Evolutionary conservation across 2,113 vertebrate species (phyloP).

Genomic region (Ceyx cyanopectus): DNA sequence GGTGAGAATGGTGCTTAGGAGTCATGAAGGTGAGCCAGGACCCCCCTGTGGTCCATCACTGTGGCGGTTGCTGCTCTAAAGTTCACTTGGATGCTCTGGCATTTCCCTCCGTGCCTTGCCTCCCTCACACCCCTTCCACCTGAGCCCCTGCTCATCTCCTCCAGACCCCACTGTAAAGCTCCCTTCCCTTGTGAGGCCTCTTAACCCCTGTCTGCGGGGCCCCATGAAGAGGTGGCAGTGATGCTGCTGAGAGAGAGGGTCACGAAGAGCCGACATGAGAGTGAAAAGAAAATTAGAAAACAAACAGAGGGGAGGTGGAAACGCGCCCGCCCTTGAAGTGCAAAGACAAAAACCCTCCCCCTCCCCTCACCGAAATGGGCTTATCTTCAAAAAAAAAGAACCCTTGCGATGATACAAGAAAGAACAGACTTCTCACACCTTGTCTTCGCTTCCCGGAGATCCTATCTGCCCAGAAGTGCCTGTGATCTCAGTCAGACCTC

Average conservation of each 20-base stretch:
- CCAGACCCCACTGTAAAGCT: background rate
- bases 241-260: constrained; percentile 56
- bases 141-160: background rate
- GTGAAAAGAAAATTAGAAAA: constrained; percentile 64
- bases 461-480: constrained; percentile 65
- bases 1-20: background rate
- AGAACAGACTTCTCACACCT: constrained; percentile 72
- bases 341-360: background rate
- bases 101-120: background rate
- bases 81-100: rapidly evolving
- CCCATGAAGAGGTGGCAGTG: constrained; percentile 1
- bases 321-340: constrained; percentile 57
- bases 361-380: background rate
- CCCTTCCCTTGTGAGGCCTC: constrained; percentile 10
- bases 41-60: background rate
- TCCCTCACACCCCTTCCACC: background rate
- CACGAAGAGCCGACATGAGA: background rate
- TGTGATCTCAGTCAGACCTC: constrained; percentile 68
- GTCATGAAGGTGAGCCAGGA: background rate
- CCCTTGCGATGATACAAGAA: constrained; percentile 57
- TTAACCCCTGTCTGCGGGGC: constrained; percentile 45
- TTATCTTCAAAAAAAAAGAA: constrained; percentile 72
- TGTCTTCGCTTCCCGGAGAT: constrained; percentile 69
- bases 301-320: constrained; percentile 59
- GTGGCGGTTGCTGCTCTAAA: rapidly evolving